Evolutionary conservation across 2,113 vertebrate genomes (phyloP).

Genomic region (Azemiops feae): DNA sequence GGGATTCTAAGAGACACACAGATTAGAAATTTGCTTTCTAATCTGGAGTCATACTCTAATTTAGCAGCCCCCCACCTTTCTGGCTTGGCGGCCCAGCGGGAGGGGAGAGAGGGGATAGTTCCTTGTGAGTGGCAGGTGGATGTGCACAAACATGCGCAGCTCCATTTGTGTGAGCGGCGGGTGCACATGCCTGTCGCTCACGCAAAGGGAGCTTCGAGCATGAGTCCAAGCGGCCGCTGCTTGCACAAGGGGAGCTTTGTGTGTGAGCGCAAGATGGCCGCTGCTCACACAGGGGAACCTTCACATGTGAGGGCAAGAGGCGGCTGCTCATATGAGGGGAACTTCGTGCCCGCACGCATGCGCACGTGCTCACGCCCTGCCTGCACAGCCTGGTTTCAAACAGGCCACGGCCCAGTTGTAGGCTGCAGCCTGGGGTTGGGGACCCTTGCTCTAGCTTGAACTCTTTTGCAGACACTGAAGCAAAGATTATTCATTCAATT

Average conservation of each 20-base stretch:
- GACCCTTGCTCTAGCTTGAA: not conserved
- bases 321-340: too few species aligned
- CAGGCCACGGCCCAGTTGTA: not conserved
- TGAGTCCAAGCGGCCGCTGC: not conserved
- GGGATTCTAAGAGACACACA: not conserved
- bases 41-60: not conserved
- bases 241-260: too few species aligned
- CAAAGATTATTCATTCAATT: not conserved
- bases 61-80: not conserved
- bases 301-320: not conserved
- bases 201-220: not conserved
- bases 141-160: not conserved
- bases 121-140: not conserved
- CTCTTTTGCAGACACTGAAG: not conserved
- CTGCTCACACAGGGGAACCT: not conserved
- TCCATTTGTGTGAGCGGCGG: not conserved
- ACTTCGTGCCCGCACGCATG: too few species aligned
- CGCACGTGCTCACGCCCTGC: too few species aligned
- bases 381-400: not conserved
- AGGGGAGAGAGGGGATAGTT: not conserved
- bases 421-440: not conserved
- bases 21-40: not conserved
- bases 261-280: too few species aligned
- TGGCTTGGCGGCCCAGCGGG: not conserved
- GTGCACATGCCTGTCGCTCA: accelerated